phyloP scores from a whole-genome alignment of 2,888 invertebrate species.

The Corbicula japonica region DNA sequence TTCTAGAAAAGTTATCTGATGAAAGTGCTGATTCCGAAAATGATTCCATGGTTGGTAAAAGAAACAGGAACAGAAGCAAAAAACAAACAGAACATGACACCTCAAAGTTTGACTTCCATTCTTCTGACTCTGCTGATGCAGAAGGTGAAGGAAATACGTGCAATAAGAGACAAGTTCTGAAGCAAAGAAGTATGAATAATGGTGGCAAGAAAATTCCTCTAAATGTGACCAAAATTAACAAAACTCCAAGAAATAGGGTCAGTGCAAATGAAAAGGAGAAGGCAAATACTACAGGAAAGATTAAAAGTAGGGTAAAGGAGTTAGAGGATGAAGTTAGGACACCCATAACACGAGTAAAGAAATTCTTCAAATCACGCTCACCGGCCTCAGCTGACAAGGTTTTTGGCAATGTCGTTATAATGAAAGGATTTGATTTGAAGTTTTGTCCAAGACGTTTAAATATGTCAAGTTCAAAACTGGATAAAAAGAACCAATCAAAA shows the following conservation, averaged over 20 bases:
- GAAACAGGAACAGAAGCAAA: not conserved
- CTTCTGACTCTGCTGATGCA: conserved; percentile 53
- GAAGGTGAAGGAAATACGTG: conserved; percentile 23
- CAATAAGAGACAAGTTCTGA: conserved; percentile 19
- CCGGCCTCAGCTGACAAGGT: conserved; percentile 68
- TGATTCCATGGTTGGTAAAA: conserved; percentile 16
- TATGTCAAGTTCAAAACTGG: conserved; percentile 23
- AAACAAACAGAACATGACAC: not conserved
- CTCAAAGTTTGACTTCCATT: conserved; percentile 55
- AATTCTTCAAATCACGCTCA: conserved; percentile 77
- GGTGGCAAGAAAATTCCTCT: conserved; percentile 42
- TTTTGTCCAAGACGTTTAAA: conserved; percentile 69
- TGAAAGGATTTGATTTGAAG: conserved; percentile 77
- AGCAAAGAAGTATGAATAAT: conserved; percentile 20
- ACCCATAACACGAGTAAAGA: conserved; percentile 58
- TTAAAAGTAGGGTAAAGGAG: conserved; percentile 6
- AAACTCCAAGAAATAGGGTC: conserved; percentile 31
- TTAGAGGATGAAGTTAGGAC: conserved; percentile 25
- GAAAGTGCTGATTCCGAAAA: conserved; percentile 58
- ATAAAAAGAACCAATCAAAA: conserved; percentile 20
- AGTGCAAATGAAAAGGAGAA: not conserved
- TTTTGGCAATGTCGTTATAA: conserved; percentile 69
- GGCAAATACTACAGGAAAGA: conserved; percentile 32
- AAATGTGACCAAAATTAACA: conserved; percentile 17
- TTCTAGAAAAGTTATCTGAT: conserved; percentile 57